These are phyloP conservation scores for Cichlasoma orientale DNA, from an alignment of 2,797 vertebrate genomes.

Conservation along the genomic window DNA sequence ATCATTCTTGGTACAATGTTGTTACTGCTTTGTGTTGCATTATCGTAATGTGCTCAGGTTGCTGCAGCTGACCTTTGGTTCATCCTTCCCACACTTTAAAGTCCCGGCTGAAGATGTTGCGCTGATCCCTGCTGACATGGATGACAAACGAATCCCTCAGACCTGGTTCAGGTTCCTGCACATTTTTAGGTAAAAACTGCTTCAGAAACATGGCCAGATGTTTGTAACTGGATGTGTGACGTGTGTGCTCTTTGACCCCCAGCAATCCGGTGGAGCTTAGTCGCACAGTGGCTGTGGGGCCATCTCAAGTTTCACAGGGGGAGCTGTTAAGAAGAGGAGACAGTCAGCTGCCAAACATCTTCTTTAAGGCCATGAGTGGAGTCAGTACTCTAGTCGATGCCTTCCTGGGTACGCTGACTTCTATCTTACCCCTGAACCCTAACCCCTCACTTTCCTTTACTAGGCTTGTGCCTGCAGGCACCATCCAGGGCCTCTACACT, in stretches of 20 bases:
- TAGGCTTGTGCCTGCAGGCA: neutral
- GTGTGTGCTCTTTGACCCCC: neutral
- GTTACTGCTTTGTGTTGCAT: neutral
- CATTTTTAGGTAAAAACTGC: slow-evolving; percentile 86
- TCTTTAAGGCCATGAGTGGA: slow-evolving; percentile 92
- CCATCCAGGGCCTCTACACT: neutral
- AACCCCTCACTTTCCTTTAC: neutral
- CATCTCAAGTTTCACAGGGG: slow-evolving; percentile 86
- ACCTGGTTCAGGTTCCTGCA: slow-evolving; percentile 96
- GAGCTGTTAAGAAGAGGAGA: slow-evolving; percentile 69
- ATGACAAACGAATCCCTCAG: slow-evolving; percentile 88
- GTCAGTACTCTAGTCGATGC: slow-evolving; percentile 92
- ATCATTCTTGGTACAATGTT: neutral
- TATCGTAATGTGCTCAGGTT: slow-evolving; percentile 73
- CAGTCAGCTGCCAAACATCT: slow-evolving; percentile 90
- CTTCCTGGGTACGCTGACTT: slow-evolving; percentile 86
- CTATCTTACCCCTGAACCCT: neutral
- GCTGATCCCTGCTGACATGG: slow-evolving; percentile 90
- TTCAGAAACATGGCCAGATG: neutral
- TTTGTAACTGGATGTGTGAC: neutral
- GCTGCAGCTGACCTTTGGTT: slow-evolving; percentile 87
- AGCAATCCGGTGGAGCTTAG: slow-evolving; percentile 95
- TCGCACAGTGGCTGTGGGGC: slow-evolving; percentile 46
- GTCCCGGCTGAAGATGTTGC: slow-evolving; percentile 90
- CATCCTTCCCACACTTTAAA: slow-evolving; percentile 90